Evolutionary conservation across 2,797 vertebrate species (phyloP), one percentile per base, ranked within the genome.

Genomic region (Scarus forsteni): DNA sequence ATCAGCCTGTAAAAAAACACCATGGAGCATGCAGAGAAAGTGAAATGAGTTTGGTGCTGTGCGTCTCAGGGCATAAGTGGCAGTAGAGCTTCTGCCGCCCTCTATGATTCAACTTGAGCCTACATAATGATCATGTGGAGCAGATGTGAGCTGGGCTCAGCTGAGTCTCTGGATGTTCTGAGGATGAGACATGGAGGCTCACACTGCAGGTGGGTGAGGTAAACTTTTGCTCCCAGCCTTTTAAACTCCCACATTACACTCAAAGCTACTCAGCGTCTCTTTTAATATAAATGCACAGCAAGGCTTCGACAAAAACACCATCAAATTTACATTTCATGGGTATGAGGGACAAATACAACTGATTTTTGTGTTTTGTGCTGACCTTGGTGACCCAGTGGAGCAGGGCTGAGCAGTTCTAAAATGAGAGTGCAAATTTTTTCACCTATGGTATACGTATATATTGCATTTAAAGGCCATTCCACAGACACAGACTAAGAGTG

Each of bases 71-170:
- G 67, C 62, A 34, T 53, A 40, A 10, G 67, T 34, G 44, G 59
- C 34, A 34, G 18, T 27, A 60, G 15, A 53, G 64, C 52, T 66
- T 48, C 35, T 51, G 61, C 35, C 60, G 43, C 64, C 36, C 43
- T 56, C 49, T 34, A 13, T 72, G 55, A 70, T 70, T 70, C 57
- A 75, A 13, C 12, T 27, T 12, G 68, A 58, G 14, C 52, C 62
- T 38, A 42, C 51, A 55, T 73, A 65, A 76, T 68, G 69, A 82
- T 44, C 58, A 70, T 66, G 70, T 70, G 45, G 49, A 77, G 59
- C 65, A 73, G 73, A 75, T 61, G 73, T 60, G 63, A 71, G 58
- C 52, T 5, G 7, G 14, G 62, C 36, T 19, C 44, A 70, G 77
- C 61, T 72, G 67, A 63, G 58, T 40, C 38, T 64, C 19, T 38